phyloP scores from a whole-genome alignment of 2,888 invertebrate genomes.

The Eurois occulta region DNA sequence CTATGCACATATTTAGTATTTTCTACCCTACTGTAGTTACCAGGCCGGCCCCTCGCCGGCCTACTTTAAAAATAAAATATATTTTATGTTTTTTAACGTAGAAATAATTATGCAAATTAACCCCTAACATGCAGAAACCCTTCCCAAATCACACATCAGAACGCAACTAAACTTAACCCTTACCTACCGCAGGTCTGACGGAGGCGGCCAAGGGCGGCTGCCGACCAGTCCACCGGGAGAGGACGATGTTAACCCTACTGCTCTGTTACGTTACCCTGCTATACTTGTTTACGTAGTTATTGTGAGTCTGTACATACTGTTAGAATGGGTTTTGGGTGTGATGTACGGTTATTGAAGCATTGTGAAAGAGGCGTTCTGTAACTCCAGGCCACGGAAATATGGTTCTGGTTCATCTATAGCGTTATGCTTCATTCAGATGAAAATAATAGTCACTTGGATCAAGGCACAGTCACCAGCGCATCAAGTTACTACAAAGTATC shows the following conservation, averaged over 20 bases:
- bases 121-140: neutral
- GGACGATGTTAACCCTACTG: constrained; percentile 74
- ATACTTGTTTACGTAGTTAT: constrained; percentile 81
- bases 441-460: neutral
- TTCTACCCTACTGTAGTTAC: neutral
- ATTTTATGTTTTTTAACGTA: neutral
- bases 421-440: neutral
- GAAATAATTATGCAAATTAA: constrained; percentile 13
- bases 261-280: constrained; percentile 77
- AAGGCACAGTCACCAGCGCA: too few species aligned
- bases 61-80: neutral
- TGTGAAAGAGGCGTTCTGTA: neutral
- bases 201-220: constrained; percentile 84
- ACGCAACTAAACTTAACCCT: constrained; percentile 7
- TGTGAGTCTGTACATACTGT: constrained; percentile 70
- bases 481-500: too few species aligned
- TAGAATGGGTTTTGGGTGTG: constrained; percentile 62
- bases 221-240: constrained; percentile 70
- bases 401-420: neutral
- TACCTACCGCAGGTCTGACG: constrained; percentile 82
- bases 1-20: neutral
- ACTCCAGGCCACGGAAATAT: neutral
- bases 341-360: constrained; percentile 27
- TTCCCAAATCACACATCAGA: neutral
- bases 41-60: too few species aligned